Evolutionary conservation across 1,140 invertebrate genomes (phyloP).

Genomic region (Phymorhynchus buccinoides): DNA sequence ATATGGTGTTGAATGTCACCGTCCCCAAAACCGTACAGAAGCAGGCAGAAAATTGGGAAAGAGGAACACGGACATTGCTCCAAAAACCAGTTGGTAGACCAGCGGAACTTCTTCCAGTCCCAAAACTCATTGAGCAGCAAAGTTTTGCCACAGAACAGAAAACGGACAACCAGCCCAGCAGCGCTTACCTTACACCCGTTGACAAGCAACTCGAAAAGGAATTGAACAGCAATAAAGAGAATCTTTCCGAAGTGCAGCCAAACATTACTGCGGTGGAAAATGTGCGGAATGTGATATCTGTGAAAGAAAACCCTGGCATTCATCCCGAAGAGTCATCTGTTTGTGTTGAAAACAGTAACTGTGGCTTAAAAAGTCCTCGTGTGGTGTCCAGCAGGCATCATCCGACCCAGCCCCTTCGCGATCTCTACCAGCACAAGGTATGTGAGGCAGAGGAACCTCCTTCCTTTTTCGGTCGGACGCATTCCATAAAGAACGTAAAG

Average conservation of each 20-base stretch:
- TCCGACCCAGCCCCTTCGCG: not conserved
- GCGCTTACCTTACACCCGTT: not conserved
- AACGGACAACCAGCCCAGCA: not conserved
- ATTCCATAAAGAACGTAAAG: not conserved
- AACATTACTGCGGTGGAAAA: not conserved
- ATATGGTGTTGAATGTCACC: constrained; percentile 34
- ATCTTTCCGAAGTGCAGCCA: not conserved
- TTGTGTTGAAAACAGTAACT: not conserved
- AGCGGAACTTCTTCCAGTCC: not conserved
- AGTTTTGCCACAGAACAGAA: not conserved
- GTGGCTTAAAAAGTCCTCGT: not conserved
- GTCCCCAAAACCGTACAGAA: constrained; percentile 34
- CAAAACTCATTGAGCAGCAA: not conserved
- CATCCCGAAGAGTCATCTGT: not conserved
- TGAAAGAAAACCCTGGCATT: not conserved
- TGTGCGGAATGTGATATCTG: not conserved
- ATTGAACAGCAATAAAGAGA: not conserved
- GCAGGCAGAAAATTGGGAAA: constrained; percentile 23
- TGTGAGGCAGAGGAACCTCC: not conserved
- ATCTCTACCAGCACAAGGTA: not conserved
- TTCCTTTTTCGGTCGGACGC: not conserved
- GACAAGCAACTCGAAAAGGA: not conserved
- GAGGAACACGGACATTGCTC: constrained; percentile 18
- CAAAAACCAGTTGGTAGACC: not conserved
- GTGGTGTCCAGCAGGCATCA: not conserved